These are phyloP conservation scores for Gobio occitaniae DNA, from an alignment of 2,797 vertebrate genomes.

Conservation along the genomic window DNA sequence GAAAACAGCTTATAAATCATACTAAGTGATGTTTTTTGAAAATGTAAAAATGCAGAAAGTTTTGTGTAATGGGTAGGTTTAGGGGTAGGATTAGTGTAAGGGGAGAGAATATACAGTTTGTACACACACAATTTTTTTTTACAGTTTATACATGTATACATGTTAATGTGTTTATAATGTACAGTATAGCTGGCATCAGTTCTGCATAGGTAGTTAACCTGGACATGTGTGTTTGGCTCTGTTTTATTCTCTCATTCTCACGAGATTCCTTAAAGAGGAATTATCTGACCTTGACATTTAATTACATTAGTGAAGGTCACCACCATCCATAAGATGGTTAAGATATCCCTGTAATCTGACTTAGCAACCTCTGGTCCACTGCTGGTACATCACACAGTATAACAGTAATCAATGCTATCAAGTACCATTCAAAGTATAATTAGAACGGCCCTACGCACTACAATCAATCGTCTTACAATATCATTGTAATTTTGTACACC, in stretches of 20 bases:
- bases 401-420: slow-evolving; percentile 26
- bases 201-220: slow-evolving; percentile 1
- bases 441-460: not conserved
- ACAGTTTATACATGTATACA: too few relatives aligned
- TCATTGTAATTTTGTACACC: not conserved
- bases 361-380: slow-evolving; percentile 10
- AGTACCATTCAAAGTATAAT: not conserved
- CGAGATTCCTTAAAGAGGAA: slow-evolving; percentile 26
- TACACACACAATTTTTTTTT: too few relatives aligned
- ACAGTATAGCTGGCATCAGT: not conserved
- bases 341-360: slow-evolving; percentile 32
- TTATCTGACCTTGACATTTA: slow-evolving; percentile 49
- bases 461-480: slow-evolving; percentile 14
- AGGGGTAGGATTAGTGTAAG: not conserved
- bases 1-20: too few relatives aligned
- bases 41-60: not conserved
- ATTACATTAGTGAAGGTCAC: slow-evolving; percentile 51
- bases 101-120: too few relatives aligned
- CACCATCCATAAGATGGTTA: slow-evolving; percentile 19
- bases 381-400: not conserved
- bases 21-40: too few relatives aligned
- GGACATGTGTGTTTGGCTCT: not conserved
- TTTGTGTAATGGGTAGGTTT: not conserved
- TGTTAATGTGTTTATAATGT: not conserved
- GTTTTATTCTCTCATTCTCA: slow-evolving; percentile 1